Evolutionary conservation across 2,113 vertebrate species (phyloP).

Genomic region (Rutilus rutilus): DNA sequence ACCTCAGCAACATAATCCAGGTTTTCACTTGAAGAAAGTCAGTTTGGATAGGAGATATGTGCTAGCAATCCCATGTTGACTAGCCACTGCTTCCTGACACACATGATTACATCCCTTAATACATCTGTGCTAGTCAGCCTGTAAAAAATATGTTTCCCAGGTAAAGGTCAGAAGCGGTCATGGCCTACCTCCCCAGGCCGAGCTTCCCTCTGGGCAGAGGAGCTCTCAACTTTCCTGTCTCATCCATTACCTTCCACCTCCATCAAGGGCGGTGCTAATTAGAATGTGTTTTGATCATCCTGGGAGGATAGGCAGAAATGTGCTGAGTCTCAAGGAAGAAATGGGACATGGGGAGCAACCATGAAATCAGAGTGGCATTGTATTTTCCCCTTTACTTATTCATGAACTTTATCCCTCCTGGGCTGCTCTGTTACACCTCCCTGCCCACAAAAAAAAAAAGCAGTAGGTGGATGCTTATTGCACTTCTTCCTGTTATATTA

Average conservation of each 20-base stretch:
- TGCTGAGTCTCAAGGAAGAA: conserved; percentile 55
- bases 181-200: conserved; percentile 44
- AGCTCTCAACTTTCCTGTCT: conserved; percentile 46
- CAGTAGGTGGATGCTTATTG: background rate
- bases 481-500: background rate
- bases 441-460: conserved; percentile 8
- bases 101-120: conserved; percentile 40
- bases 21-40: background rate
- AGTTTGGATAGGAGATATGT: conserved; percentile 5
- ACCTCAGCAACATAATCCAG: conserved; percentile 10
- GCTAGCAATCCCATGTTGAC: conserved; percentile 29
- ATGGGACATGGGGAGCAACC: conserved; percentile 39
- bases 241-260: conserved; percentile 59
- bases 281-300: conserved; percentile 57
- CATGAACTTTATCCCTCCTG: background rate
- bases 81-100: conserved; percentile 46
- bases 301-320: conserved; percentile 41
- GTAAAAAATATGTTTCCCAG: conserved; percentile 49
- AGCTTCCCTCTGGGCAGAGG: conserved; percentile 47
- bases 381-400: conserved; percentile 29
- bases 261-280: conserved; percentile 67
- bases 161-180: conserved; percentile 60
- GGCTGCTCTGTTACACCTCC: conserved; percentile 22
- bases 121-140: conserved; percentile 36
- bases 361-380: conserved; percentile 46